Evolutionary conservation across 2,113 vertebrate genomes (phyloP).

Genomic region (Carollia perspicillata): DNA sequence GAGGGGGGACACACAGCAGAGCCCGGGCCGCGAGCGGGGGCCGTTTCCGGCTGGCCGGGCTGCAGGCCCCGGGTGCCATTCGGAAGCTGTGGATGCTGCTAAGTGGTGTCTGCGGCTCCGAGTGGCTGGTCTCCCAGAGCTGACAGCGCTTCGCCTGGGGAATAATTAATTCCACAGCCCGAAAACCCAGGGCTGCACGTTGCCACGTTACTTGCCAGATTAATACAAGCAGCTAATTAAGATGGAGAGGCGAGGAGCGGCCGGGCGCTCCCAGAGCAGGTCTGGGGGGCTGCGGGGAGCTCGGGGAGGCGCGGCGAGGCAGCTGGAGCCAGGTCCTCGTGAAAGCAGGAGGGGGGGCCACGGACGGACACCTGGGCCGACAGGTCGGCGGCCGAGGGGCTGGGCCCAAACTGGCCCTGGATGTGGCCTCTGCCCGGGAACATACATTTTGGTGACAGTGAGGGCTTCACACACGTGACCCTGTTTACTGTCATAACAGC

Average conservation of each 20-base stretch:
- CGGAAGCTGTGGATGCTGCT: neutral
- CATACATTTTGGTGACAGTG: rapidly evolving
- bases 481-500: neutral
- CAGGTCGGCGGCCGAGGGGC: rapidly evolving
- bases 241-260: slow-evolving; percentile 60
- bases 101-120: neutral
- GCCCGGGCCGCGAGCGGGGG: neutral
- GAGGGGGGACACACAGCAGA: neutral
- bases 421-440: neutral
- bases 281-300: neutral
- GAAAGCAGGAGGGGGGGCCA: rapidly evolving
- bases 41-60: neutral
- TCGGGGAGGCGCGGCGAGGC: rapidly evolving
- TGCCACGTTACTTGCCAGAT: slow-evolving; percentile 75
- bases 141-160: slow-evolving; percentile 69
- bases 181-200: slow-evolving; percentile 65
- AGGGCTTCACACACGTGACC: neutral
- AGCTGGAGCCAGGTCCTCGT: rapidly evolving
- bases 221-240: slow-evolving; percentile 79
- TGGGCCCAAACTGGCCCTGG: neutral
- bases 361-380: rapidly evolving
- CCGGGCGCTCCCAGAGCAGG: neutral
- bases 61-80: neutral
- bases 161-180: slow-evolving; percentile 77
- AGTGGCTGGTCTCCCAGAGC: slow-evolving; percentile 43